Conservation (phyloP, 2,797 vertebrate genomes). For the Phataginus tricuspis region DNA sequence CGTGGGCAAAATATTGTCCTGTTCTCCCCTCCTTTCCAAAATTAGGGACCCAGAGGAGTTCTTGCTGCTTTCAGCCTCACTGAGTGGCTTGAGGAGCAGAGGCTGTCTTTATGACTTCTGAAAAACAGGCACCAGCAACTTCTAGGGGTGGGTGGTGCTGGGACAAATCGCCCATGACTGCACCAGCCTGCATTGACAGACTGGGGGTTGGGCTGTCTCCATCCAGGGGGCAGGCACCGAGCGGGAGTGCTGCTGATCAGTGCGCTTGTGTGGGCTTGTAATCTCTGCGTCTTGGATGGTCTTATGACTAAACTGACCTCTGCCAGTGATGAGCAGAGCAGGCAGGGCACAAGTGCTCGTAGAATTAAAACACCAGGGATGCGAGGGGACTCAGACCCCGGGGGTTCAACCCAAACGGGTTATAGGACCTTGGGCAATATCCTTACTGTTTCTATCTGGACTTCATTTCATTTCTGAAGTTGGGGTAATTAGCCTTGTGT, state of each 20-base stretch:
- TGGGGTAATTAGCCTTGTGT: not conserved
- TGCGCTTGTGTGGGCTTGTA: not conserved
- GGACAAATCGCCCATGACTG: not conserved
- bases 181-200: not conserved
- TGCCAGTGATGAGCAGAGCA: not conserved
- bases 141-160: not conserved
- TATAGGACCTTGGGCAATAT: not conserved
- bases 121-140: not conserved
- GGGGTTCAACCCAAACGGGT: not conserved
- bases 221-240: fast-evolving
- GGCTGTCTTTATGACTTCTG: not conserved
- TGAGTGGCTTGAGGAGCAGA: not conserved
- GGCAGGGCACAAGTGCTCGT: not conserved
- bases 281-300: not conserved
- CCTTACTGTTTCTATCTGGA: not conserved
- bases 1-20: not conserved
- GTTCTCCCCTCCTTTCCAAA: not conserved
- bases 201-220: not conserved
- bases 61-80: not conserved
- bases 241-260: not conserved
- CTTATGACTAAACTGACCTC: not conserved
- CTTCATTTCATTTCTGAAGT: not conserved
- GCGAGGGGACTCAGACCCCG: not conserved
- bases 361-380: not conserved
- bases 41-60: not conserved